A percentile compares a stretch with the other conserved stretches of the same genome.
Conservation (phyloP, 2,888 invertebrate genomes). For the Lasioglossum villosulum region DNA sequence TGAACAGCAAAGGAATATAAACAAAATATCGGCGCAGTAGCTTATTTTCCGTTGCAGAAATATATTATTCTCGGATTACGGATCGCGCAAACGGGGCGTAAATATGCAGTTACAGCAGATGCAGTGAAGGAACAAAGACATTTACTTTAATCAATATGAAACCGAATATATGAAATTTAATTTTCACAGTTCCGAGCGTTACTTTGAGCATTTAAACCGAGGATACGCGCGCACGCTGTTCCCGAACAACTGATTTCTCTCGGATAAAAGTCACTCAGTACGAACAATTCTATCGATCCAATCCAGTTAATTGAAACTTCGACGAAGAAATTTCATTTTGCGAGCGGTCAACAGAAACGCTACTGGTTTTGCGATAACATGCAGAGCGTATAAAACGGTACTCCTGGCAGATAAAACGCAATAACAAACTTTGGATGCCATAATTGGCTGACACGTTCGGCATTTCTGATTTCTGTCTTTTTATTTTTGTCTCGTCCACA, state of each 20-base stretch:
- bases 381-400: not conserved
- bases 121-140: not conserved
- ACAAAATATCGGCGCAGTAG: not conserved
- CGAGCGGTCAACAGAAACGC: not conserved
- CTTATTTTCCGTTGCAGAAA: not conserved
- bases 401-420: not conserved
- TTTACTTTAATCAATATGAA: not conserved
- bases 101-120: not conserved
- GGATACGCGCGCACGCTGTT: not conserved
- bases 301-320: conserved; percentile 15
- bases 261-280: conserved; percentile 20
- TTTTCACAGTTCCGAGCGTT: not conserved
- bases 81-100: not conserved
- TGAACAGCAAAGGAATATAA: not conserved
- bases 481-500: not conserved
- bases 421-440: not conserved
- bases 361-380: not conserved
- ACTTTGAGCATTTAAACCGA: not conserved
- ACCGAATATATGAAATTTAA: not conserved
- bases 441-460: not conserved
- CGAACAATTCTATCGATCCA: conserved; percentile 12
- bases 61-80: not conserved
- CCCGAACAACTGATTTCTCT: conserved; percentile 7
- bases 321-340: conserved; percentile 13
- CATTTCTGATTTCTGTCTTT: not conserved